A percentile compares a stretch with the other conserved stretches of the same genome.
Conservation (phyloP, 2,888 invertebrate species). For the Andrena trimmerana region DNA sequence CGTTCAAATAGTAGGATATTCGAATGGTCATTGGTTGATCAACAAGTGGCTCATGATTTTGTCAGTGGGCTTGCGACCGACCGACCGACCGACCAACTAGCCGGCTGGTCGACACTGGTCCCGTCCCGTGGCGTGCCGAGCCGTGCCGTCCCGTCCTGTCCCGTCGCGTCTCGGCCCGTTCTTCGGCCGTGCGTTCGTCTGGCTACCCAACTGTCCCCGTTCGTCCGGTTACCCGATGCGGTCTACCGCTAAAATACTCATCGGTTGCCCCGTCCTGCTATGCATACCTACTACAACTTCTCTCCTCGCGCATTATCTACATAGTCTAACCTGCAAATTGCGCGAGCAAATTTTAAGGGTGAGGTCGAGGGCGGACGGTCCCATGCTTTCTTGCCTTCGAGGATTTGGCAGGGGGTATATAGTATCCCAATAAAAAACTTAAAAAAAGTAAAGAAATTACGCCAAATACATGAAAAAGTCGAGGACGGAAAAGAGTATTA, state of each 20-base stretch:
- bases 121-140: background rate
- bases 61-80: conserved; percentile 75
- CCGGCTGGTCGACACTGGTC: background rate
- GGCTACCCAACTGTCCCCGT: conserved; percentile 27
- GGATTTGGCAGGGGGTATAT: no score
- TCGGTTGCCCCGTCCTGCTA: conserved; percentile 11
- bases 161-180: conserved; percentile 18
- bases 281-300: background rate
- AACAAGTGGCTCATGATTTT: conserved; percentile 84
- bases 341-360: no score
- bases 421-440: no score
- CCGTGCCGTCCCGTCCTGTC: no score
- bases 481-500: no score
- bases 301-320: conserved; percentile 21
- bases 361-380: no score
- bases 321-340: background rate
- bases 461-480: no score
- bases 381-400: no score
- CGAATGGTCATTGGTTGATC: conserved; percentile 79
- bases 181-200: conserved; percentile 23
- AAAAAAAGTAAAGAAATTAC: no score
- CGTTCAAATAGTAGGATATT: conserved; percentile 60
- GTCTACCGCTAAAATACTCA: conserved; percentile 76
- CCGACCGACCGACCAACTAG: conserved; percentile 15
- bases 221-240: conserved; percentile 59